Conservation (phyloP, 1,140 invertebrate species). For the Drosophila repletoides region DNA sequence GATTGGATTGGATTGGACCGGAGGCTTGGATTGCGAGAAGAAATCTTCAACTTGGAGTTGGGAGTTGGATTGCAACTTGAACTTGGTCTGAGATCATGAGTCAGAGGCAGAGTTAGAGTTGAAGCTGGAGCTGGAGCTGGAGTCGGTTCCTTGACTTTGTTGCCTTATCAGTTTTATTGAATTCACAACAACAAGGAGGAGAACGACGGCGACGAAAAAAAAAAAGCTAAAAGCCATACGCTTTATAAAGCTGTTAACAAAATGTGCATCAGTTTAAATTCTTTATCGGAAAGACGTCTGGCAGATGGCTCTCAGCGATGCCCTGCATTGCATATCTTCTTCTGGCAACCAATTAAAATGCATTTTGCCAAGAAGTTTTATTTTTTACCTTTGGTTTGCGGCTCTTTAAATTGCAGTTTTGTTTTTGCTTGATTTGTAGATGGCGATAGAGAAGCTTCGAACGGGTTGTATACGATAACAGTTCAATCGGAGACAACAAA, state of each 20-base stretch:
- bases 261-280: conserved; percentile 81
- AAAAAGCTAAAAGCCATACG: conserved; percentile 79
- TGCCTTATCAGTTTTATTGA: conserved; percentile 79
- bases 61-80: not conserved
- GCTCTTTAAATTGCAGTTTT: conserved; percentile 46
- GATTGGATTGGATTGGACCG: conserved; percentile 16
- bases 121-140: not conserved
- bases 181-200: conserved; percentile 38
- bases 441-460: conserved; percentile 30
- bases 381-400: conserved; percentile 21
- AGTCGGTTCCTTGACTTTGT: conserved; percentile 42
- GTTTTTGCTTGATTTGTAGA: conserved; percentile 36
- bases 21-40: not conserved
- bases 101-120: conserved; percentile 1
- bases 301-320: conserved; percentile 38
- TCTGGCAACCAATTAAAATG: conserved; percentile 80
- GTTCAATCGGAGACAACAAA: not conserved
- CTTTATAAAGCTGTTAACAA: conserved; percentile 81
- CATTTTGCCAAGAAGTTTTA: conserved; percentile 68
- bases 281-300: conserved; percentile 76
- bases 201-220: conserved; percentile 28
- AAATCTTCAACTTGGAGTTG: not conserved
- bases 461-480: not conserved
- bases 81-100: too few species aligned
- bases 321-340: conserved; percentile 72